Evolutionary conservation across 1,140 invertebrate species (phyloP).

Genomic region (Pseudomyrmex concolor): DNA sequence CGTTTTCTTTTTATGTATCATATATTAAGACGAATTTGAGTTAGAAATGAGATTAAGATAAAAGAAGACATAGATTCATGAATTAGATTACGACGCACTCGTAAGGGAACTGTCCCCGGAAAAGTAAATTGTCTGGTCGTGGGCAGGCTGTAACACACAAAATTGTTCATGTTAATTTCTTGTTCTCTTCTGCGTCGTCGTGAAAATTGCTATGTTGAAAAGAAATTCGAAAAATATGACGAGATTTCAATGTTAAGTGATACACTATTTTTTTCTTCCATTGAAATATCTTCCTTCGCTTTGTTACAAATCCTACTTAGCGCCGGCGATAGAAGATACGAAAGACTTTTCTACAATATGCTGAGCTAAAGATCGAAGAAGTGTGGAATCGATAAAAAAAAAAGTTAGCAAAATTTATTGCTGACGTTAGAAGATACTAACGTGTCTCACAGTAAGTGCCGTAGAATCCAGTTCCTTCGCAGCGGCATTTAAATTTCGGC

Average conservation of each 20-base stretch:
- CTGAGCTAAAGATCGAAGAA: no score
- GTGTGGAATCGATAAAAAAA: neutral
- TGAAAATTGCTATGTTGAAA: neutral
- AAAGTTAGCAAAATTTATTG: neutral
- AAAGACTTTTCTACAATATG: neutral
- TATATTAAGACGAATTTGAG: constrained; percentile 56
- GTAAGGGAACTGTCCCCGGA: constrained; percentile 87
- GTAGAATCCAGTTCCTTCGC: constrained; percentile 90
- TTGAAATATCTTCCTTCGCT: constrained; percentile 4
- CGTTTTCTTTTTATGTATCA: constrained; percentile 64
- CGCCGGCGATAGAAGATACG: neutral
- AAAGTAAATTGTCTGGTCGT: constrained; percentile 78
- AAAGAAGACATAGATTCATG: constrained; percentile 39
- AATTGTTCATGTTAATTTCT: constrained; percentile 46
- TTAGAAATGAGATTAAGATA: constrained; percentile 24
- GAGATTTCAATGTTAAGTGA: constrained; percentile 29
- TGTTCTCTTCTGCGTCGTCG: constrained; percentile 34
- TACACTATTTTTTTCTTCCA: constrained; percentile 13
- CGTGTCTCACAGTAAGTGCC: constrained; percentile 89
- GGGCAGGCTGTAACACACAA: constrained; percentile 86
- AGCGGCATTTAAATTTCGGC: constrained; percentile 89
- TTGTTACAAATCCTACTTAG: neutral
- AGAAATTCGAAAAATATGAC: constrained; percentile 15
- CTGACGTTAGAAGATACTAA: constrained; percentile 76
- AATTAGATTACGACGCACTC: constrained; percentile 89